Conservation (phyloP, 2,888 invertebrate species). For the Orchesellides sinensis region DNA sequence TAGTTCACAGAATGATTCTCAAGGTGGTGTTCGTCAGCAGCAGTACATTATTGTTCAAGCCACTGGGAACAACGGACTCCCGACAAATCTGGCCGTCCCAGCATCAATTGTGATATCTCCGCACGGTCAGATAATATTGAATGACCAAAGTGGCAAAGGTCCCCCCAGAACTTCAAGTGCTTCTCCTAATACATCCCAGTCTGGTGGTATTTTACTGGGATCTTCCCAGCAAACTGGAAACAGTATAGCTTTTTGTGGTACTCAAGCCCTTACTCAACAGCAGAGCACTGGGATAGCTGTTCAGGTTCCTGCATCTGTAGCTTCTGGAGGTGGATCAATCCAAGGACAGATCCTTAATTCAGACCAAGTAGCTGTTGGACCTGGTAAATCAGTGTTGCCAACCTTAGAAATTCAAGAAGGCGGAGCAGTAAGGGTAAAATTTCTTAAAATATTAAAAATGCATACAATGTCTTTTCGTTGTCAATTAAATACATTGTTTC, state of each 20-base stretch:
- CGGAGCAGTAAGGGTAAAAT: slow-evolving; percentile 68
- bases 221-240: slow-evolving; percentile 44
- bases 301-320: slow-evolving; percentile 35
- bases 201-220: slow-evolving; percentile 48
- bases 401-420: slow-evolving; percentile 72
- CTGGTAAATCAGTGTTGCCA: slow-evolving; percentile 55
- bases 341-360: neutral
- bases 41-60: slow-evolving; percentile 75
- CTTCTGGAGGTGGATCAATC: slow-evolving; percentile 22
- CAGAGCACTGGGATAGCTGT: slow-evolving; percentile 41
- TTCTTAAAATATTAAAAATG: neutral
- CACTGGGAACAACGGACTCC: slow-evolving; percentile 73
- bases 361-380: slow-evolving; percentile 14
- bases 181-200: slow-evolving; percentile 82
- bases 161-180: slow-evolving; percentile 91
- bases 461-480: neutral
- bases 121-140: slow-evolving; percentile 71
- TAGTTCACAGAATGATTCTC: slow-evolving; percentile 22
- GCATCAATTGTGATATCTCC: slow-evolving; percentile 72
- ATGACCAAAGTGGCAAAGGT: slow-evolving; percentile 76
- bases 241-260: slow-evolving; percentile 49
- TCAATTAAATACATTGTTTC: no score
- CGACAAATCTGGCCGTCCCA: slow-evolving; percentile 74
- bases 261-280: slow-evolving; percentile 45
- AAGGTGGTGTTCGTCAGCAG: slow-evolving; percentile 69